A percentile compares a stretch with the other conserved stretches of the same genome.
Evolutionary conservation across 2,888 invertebrate genomes (phyloP).

Genomic region (Nomada hirtipes): DNA sequence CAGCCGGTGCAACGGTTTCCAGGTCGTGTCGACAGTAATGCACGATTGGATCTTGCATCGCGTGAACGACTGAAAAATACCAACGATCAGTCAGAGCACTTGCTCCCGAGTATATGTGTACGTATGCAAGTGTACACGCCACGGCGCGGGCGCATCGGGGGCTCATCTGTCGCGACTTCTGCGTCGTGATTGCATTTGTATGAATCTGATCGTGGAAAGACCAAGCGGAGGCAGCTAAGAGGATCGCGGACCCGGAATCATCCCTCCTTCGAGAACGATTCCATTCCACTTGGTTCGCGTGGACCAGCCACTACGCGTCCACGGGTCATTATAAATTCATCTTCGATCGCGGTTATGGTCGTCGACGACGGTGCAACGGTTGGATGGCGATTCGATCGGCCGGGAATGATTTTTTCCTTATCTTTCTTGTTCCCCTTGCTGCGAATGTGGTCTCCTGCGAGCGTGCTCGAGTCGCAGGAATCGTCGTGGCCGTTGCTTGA

Average conservation of each 20-base stretch:
- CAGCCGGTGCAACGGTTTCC: conserved; percentile 57
- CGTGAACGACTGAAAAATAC: conserved; percentile 56
- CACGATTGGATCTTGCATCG: conserved; percentile 66
- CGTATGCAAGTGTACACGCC: background rate
- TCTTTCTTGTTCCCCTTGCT: background rate
- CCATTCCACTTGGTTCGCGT: conserved; percentile 19
- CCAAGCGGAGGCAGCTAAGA: conserved; percentile 50
- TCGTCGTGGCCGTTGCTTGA: conserved; percentile 13
- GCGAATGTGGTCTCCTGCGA: conserved; percentile 31
- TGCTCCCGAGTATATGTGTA: background rate
- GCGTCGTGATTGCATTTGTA: conserved; percentile 79
- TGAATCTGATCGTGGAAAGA: conserved; percentile 75
- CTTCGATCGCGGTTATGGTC: conserved; percentile 52
- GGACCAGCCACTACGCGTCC: conserved; percentile 1
- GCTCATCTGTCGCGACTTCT: conserved; percentile 57
- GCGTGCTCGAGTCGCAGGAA: conserved; percentile 12
- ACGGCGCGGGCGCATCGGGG: conserved; percentile 54
- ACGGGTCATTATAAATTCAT: conserved; percentile 66
- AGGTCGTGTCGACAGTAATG: conserved; percentile 72
- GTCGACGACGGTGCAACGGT: conserved; percentile 50
- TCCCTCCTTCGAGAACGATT: conserved; percentile 36
- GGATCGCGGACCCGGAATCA: conserved; percentile 61
- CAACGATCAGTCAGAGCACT: conserved; percentile 57
- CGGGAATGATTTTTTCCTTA: conserved; percentile 10
- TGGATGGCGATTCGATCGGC: conserved; percentile 57